These are phyloP conservation scores for Andrena bicolor DNA, from an alignment of 2,888 invertebrate genomes.

Conservation along the genomic window DNA sequence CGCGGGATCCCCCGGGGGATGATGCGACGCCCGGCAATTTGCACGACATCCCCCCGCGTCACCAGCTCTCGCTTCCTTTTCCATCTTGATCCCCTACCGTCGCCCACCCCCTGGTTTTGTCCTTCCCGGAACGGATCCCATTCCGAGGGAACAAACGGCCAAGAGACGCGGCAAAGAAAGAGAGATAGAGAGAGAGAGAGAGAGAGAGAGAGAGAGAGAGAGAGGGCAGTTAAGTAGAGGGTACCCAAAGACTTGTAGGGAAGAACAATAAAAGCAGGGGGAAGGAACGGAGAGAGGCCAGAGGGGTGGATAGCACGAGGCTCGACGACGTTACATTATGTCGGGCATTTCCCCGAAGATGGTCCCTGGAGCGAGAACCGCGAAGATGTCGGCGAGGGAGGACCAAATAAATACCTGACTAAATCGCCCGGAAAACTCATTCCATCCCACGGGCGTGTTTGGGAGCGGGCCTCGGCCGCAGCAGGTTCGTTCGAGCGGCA, in stretches of 20 bases:
- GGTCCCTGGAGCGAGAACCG: constrained; percentile 70
- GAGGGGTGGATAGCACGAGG: constrained; percentile 32
- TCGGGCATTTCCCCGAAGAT: constrained; percentile 73
- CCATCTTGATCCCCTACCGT: not conserved
- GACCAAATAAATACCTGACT: constrained; percentile 80
- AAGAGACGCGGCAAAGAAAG: not conserved
- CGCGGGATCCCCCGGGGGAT: constrained; percentile 58
- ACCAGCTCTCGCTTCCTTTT: not conserved
- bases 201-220: too few relatives aligned
- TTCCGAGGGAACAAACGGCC: constrained; percentile 36
- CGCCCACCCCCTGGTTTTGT: not conserved
- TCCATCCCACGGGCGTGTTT: constrained; percentile 74
- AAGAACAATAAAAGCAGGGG: constrained; percentile 55
- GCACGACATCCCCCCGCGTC: constrained; percentile 52
- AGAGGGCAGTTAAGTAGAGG: not conserved
- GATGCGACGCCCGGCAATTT: constrained; percentile 69
- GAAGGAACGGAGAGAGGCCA: not conserved
- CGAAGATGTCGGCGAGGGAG: constrained; percentile 69
- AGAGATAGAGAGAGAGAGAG: too few relatives aligned
- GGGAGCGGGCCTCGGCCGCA: constrained; percentile 58
- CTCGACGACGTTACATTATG: constrained; percentile 70
- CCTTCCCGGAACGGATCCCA: constrained; percentile 27
- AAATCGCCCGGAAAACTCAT: constrained; percentile 82
- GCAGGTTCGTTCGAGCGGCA: constrained; percentile 58
- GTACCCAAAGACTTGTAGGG: constrained; percentile 33